Base-by-base conservation (phyloP, 2,888 invertebrate species). In the Uropetala carovei region DNA sequence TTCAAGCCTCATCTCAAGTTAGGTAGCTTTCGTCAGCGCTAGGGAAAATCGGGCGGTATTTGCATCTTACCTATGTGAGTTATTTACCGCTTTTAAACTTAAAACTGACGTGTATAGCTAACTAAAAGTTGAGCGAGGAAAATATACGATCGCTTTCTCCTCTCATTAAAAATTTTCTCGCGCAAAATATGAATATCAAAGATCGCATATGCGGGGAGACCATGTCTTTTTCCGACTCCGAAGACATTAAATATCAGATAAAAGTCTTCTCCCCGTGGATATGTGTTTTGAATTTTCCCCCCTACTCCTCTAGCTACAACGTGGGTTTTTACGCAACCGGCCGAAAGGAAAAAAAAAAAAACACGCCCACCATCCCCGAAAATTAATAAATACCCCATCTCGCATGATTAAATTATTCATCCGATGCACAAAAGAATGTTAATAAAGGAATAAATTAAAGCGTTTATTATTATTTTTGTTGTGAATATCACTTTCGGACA, bases 341-440 rank as follows among this genome's bases (percentile, higher is more conserved):
- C 16, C 11, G 22, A 56, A 18, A 56, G 43, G n/a, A n/a, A n/a
- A 64, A 7, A 10, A 16, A n/a, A n/a, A 64, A 5, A 64, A 64
- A 64, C 64, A 13, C 16, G 10, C 56, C 82, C 22, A 22, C 9
- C n/a, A 30, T 64, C 11, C n/a, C 56, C 83, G 83, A 83, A 16
- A 83, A 56, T 43, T 18, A 18, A 30, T 83, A 13, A 83, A 57
- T 56, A 56, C 18, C 30, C 0, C 43, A 56, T 18, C 18, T 57
- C 56, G 82, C 27, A 14, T 18, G 83, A 83, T 56, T 83, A n/a
- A 83, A 83, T 83, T 75, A 75, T 75, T 83, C 83, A 43, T 83
- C 30, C 43, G 16, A 18, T 30, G 82, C 82, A 30, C 83, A 56
- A 5, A 83, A 83, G 56, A 57, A 83, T 14, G 56, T 57, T 43